Evolutionary conservation across 2,113 vertebrate genomes (phyloP), one percentile per base, ranked within the genome.

Genomic region (Gadus macrocephalus): DNA sequence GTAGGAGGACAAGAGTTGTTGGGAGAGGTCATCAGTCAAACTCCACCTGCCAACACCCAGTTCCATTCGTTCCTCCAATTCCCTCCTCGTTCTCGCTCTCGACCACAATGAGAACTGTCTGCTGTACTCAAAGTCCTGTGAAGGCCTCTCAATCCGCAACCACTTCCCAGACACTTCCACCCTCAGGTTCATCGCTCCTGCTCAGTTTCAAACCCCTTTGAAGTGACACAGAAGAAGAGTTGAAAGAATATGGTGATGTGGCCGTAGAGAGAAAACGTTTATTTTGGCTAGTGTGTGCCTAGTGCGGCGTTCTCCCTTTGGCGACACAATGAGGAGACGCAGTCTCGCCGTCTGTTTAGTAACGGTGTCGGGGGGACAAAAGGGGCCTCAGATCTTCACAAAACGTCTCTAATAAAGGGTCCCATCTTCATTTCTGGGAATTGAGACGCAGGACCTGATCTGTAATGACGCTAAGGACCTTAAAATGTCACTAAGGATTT

Each of bases 401-500:
- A n/a, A 6, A 2, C 0, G 22, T 79, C 73, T 73, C 67, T 72
- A 69, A 66, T 64, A 61, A 9, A 62, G 28, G 69, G 66, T 64
- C 74, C 70, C 42, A 42, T 27, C 64, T 61, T 55, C 1, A 17
- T 59, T 67, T 56, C 67, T 49, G 8, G 9, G 71, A 80, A 89
- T 88, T 86, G 83, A 88, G 88, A 86, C 28, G 31, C 73, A 74
- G 67, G 42, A 49, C 78, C 64, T 88, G 81, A 88, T 87, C 71
- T 22, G 71, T 70, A 78, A 78, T 86, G 86, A 87, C 86, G 25
- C 84, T 88, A 87, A 89, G 73, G 77, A 83, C 82, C 83, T 83
- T 82, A 81, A 83, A 81, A 69, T 85, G 88, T 87, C 85, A 82
- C 84, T 83, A 75, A 67, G 78, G 82, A 90, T 90, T 90, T 89